Percentiles rank a stretch among this genome's conserved stretches.
These are phyloP conservation scores for Cordylochernes scorpioides DNA, from an alignment of 2,888 invertebrate genomes.

Conservation along the genomic window DNA sequence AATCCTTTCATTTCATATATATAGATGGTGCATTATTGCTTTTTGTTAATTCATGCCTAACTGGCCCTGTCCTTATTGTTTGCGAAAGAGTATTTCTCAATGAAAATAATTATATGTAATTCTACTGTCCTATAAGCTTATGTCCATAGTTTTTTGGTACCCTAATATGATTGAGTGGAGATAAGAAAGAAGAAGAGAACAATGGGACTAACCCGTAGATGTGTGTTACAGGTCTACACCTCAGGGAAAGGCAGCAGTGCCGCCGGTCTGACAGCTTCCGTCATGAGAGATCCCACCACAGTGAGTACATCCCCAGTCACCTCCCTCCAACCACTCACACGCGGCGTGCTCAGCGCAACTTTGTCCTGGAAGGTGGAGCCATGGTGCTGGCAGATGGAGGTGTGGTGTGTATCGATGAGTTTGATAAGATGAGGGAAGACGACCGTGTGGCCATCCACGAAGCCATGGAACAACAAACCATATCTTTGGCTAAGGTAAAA, in stretches of 20 bases:
- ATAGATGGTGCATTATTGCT: too few species aligned
- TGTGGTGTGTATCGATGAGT: slow-evolving; percentile 97
- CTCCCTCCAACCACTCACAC: too few species aligned
- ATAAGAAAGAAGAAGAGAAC: too few species aligned
- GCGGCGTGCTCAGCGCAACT: slow-evolving; percentile 40
- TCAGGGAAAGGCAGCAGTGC: slow-evolving; percentile 99
- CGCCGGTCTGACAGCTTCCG: slow-evolving; percentile 91
- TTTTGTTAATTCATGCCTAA: too few species aligned
- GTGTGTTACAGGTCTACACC: slow-evolving; percentile 36
- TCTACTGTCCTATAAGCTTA: too few species aligned
- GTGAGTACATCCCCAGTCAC: slow-evolving; percentile 31
- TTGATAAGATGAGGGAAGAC: slow-evolving; percentile 98
- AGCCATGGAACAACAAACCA: slow-evolving; percentile 99
- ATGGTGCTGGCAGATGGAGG: slow-evolving; percentile 99
- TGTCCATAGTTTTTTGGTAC: too few species aligned
- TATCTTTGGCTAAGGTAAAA: slow-evolving; percentile 75
- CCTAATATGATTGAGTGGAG: too few species aligned
- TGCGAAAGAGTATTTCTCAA: too few species aligned
- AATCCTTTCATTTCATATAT: too few species aligned
- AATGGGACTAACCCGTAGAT: background rate
- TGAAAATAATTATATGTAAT: too few species aligned
- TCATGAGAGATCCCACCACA: slow-evolving; percentile 67
- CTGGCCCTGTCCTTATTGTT: too few species aligned
- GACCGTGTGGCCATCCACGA: slow-evolving; percentile 98
- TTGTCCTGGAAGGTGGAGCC: slow-evolving; percentile 94